Conservation (phyloP, 2,888 invertebrate species). For the Cyaniris semiargus region DNA sequence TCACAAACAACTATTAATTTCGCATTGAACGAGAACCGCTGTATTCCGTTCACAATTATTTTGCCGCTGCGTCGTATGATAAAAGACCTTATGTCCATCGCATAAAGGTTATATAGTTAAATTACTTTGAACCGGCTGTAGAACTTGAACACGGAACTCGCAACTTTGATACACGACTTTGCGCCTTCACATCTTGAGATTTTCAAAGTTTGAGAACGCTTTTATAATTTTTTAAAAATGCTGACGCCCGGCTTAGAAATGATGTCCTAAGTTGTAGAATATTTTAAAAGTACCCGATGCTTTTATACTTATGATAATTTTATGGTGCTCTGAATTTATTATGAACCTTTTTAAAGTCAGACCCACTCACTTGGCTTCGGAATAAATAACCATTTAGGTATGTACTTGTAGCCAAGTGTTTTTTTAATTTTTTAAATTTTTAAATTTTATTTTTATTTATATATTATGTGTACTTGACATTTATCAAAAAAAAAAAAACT, state of each 20-base stretch:
- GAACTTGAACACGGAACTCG: conserved; percentile 43
- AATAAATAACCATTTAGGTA: not conserved
- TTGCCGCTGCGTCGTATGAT: not conserved
- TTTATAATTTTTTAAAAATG: conserved; percentile 18
- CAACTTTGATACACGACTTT: conserved; percentile 47
- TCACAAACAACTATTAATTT: conserved; percentile 53
- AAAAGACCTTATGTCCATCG: not conserved
- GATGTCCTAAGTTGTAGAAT: conserved; percentile 6
- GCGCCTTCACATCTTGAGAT: conserved; percentile 34
- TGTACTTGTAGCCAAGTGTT: not conserved
- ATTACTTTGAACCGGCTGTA: not conserved
- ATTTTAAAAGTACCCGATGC: conserved; percentile 6
- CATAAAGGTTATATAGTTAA: not conserved
- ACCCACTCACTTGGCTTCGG: not conserved
- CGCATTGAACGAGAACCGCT: conserved; percentile 44
- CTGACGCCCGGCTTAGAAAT: not conserved
- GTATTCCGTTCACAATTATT: not conserved
- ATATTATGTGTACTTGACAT: not conserved
- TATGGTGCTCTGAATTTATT: conserved; percentile 1
- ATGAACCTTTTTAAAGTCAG: not conserved
- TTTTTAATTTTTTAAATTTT: no score
- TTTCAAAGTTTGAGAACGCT: conserved; percentile 29
- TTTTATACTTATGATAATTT: conserved; percentile 14
- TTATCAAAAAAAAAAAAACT: no score
- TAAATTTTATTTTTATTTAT: no score